phyloP scores from a whole-genome alignment of 2,888 invertebrate genomes.

The Ectemnius cavifrons region DNA sequence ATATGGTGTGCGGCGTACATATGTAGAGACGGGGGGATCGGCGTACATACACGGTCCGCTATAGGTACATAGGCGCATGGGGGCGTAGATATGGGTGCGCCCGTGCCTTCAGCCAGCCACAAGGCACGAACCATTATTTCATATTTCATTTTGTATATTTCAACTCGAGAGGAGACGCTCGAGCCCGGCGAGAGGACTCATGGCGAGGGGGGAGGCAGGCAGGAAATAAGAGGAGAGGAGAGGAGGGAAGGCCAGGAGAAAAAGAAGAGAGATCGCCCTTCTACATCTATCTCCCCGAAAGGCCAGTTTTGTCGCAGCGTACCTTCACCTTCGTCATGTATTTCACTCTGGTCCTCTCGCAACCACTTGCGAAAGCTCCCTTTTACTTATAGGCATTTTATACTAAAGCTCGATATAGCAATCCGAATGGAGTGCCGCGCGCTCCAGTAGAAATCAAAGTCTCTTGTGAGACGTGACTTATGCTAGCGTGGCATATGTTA shows the following conservation, averaged over 20 bases:
- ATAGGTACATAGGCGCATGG: constrained; percentile 74
- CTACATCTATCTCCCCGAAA: constrained; percentile 37
- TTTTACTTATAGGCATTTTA: constrained; percentile 11
- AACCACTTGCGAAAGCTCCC: background rate
- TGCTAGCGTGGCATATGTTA: no score
- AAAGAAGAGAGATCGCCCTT: constrained; percentile 28
- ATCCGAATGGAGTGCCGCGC: no score
- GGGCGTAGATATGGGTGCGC: constrained; percentile 79
- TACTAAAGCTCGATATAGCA: constrained; percentile 11
- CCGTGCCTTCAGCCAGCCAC: constrained; percentile 75
- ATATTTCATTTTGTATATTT: constrained; percentile 78
- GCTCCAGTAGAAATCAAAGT: no score
- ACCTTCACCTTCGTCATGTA: constrained; percentile 2
- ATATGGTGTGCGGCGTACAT: constrained; percentile 56
- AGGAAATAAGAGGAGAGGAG: constrained; percentile 42
- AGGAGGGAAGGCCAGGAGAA: constrained; percentile 12
- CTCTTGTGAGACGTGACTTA: no score
- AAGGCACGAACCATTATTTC: constrained; percentile 77
- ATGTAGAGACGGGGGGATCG: constrained; percentile 45
- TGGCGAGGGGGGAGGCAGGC: constrained; percentile 35
- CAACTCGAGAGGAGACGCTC: constrained; percentile 69
- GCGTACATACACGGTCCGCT: constrained; percentile 58
- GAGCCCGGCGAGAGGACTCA: constrained; percentile 65
- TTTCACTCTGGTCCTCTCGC: background rate
- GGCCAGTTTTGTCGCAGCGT: constrained; percentile 37